A percentile compares a stretch with the other conserved stretches of the same genome.
These are phyloP conservation scores for Pseudonaja textilis DNA, from an alignment of 2,113 vertebrate genomes.

Conservation along the genomic window DNA sequence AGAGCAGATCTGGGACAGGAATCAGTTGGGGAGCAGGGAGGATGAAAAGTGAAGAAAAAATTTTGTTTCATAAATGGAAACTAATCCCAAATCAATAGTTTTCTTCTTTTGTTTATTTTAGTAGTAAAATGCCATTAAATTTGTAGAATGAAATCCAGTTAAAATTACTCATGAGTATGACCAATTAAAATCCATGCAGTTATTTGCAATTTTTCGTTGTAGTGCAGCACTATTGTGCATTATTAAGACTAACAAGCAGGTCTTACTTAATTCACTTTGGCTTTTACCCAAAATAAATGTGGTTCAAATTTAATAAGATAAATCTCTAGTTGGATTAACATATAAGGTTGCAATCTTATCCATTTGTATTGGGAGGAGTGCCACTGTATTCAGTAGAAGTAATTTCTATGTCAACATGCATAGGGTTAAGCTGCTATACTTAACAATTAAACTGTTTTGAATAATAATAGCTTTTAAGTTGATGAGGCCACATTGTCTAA, in stretches of 20 bases:
- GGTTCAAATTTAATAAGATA: background rate
- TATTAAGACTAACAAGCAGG: background rate
- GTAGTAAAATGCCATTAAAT: conserved; percentile 4
- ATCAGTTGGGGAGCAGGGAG: background rate
- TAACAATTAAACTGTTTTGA: conserved; percentile 21
- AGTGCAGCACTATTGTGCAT: background rate
- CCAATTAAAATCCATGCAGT: background rate
- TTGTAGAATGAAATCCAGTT: background rate
- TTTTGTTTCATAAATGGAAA: background rate
- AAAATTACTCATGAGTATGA: background rate
- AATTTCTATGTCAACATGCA: background rate
- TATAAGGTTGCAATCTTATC: background rate
- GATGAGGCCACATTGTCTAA: background rate
- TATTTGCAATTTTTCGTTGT: background rate
- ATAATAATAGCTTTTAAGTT: conserved; percentile 1
- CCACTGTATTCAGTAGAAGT: background rate
- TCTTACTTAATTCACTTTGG: background rate
- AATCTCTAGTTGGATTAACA: background rate
- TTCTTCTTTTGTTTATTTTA: conserved; percentile 32
- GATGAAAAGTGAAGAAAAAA: background rate
- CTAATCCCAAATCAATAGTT: background rate
- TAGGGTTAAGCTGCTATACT: background rate
- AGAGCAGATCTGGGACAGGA: background rate
- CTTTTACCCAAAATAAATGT: background rate
- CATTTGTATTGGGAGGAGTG: background rate